phyloP scores from a whole-genome alignment of 2,113 vertebrate genomes.

The Sarotherodon lohbergeri region DNA sequence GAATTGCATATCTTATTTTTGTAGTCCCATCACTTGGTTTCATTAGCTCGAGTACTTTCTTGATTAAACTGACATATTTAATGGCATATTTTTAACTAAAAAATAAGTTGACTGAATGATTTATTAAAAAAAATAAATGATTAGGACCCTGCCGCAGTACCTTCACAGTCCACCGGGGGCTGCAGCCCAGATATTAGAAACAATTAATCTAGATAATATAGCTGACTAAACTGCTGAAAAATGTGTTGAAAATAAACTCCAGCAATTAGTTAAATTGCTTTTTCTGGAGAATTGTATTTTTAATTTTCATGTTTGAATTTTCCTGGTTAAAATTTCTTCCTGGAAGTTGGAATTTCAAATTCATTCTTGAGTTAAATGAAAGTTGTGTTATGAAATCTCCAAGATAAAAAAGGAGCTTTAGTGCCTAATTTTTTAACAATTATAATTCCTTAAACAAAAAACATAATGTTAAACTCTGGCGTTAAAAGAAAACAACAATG shows the following conservation, averaged over 20 bases:
- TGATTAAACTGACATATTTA: neutral
- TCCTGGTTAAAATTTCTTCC: neutral
- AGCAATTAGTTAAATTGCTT: neutral
- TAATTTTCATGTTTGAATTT: neutral
- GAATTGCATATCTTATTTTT: neutral
- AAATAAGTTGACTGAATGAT: neutral
- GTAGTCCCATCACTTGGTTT: neutral
- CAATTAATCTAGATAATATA: neutral
- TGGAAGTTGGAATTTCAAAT: neutral
- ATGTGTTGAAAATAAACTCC: neutral
- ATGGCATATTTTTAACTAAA: neutral
- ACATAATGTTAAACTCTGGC: neutral
- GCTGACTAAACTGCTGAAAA: neutral
- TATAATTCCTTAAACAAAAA: neutral
- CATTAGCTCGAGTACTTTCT: neutral
- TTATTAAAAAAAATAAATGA: rapidly evolving
- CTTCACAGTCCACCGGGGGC: neutral
- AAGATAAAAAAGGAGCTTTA: neutral
- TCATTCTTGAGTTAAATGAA: neutral
- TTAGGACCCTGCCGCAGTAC: neutral
- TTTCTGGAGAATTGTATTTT: neutral
- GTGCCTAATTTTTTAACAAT: neutral
- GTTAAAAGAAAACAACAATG: neutral
- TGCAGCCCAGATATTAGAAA: neutral
- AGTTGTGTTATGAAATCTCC: neutral